These are phyloP conservation scores for Drosophila pachea DNA, from an alignment of 1,140 invertebrate genomes.

Conservation along the genomic window DNA sequence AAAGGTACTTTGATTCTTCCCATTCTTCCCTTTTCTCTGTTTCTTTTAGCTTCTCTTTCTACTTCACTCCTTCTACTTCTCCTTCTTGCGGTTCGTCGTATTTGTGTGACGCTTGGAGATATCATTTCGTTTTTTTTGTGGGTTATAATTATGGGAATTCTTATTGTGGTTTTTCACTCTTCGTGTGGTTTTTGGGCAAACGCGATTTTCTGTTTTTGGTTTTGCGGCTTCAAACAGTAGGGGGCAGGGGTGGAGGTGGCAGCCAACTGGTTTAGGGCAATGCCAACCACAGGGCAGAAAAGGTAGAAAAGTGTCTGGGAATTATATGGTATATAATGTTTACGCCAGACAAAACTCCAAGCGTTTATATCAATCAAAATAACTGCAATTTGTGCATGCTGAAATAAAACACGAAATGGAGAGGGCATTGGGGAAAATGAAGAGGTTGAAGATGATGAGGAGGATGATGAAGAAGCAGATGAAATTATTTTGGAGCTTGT, in stretches of 20 bases:
- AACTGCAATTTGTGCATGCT: constrained; percentile 29
- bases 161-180: constrained; percentile 74
- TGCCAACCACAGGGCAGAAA: constrained; percentile 13
- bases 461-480: neutral
- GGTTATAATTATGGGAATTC: constrained; percentile 76
- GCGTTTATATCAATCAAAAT: constrained; percentile 31
- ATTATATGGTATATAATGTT: constrained; percentile 4
- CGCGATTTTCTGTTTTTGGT: constrained; percentile 32
- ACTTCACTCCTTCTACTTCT: neutral
- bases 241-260: too few species aligned
- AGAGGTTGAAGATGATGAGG: neutral
- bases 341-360: constrained; percentile 6
- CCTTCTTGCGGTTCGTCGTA: constrained; percentile 38
- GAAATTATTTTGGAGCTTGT: constrained; percentile 17
- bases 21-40: constrained; percentile 11
- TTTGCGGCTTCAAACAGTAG: neutral
- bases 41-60: constrained; percentile 33
- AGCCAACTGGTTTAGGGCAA: constrained; percentile 39
- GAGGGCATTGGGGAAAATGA: neutral
- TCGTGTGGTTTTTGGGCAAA: constrained; percentile 57
- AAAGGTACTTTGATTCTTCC: constrained; percentile 53
- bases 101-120: constrained; percentile 64
- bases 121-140: constrained; percentile 56
- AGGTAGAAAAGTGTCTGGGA: constrained; percentile 20
- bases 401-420: constrained; percentile 7